These are phyloP conservation scores for Physella acuta DNA, from an alignment of 1,140 invertebrate genomes.

Conservation along the genomic window DNA sequence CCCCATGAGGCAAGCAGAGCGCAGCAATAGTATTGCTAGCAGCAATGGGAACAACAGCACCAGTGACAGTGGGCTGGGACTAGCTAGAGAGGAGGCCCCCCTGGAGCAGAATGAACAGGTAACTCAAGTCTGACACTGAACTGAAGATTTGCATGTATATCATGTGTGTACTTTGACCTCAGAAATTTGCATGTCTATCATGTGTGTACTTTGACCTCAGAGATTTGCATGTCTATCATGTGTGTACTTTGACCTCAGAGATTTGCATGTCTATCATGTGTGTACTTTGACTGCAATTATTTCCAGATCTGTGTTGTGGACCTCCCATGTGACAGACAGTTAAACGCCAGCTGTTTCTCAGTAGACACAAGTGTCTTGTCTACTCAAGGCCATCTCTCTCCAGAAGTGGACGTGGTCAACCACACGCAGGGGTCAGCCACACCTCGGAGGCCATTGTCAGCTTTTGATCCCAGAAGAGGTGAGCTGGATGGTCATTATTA, in stretches of 20 bases:
- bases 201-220: too few relatives aligned
- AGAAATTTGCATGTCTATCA: too few relatives aligned
- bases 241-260: too few relatives aligned
- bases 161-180: too few relatives aligned
- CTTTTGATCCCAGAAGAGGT: constrained; percentile 30
- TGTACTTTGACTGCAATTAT: too few relatives aligned
- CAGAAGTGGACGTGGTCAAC: constrained; percentile 29
- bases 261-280: too few relatives aligned
- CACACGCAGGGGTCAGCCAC: constrained; percentile 23
- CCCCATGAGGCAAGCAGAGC: constrained; percentile 42
- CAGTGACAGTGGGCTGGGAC: constrained; percentile 91
- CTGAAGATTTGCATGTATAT: too few relatives aligned
- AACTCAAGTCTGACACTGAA: too few relatives aligned
- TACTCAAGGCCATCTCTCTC: constrained; percentile 29
- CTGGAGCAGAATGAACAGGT: constrained; percentile 63
- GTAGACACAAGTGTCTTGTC: not conserved
- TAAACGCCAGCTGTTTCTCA: too few relatives aligned
- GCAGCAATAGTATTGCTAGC: constrained; percentile 66
- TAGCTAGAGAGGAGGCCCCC: constrained; percentile 72
- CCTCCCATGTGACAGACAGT: constrained; percentile 56
- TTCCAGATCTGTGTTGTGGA: constrained; percentile 74
- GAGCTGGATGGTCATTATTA: too few relatives aligned
- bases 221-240: too few relatives aligned
- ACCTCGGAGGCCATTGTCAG: constrained; percentile 25
- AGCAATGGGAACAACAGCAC: constrained; percentile 79